Conservation (phyloP, 2,888 invertebrate species). For the Sesia bembeciformis region DNA sequence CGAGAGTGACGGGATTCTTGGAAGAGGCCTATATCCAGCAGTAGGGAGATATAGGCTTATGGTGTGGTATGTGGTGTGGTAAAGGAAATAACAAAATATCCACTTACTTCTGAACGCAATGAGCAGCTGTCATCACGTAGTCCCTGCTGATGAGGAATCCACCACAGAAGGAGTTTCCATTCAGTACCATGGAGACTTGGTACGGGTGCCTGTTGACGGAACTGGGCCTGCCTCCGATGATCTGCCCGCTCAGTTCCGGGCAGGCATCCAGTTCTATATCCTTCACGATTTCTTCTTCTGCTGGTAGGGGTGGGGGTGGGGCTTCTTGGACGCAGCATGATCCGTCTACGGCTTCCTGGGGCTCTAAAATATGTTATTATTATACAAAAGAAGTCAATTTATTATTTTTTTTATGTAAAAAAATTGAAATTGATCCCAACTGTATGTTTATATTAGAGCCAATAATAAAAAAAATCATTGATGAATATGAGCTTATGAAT, state of each 20-base stretch:
- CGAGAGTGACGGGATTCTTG: too few species aligned
- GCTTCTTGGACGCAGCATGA: slow-evolving; percentile 30
- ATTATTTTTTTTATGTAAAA: too few species aligned
- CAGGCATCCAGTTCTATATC: slow-evolving; percentile 46
- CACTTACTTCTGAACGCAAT: slow-evolving; percentile 64
- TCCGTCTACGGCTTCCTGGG: slow-evolving; percentile 41
- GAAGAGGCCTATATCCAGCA: too few species aligned
- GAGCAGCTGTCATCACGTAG: slow-evolving; percentile 60
- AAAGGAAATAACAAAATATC: too few species aligned
- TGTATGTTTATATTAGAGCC: too few species aligned
- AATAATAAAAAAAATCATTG: too few species aligned
- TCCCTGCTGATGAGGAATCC: slow-evolving; percentile 58
- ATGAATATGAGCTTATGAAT: too few species aligned
- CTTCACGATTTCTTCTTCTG: slow-evolving; percentile 21
- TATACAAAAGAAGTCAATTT: too few species aligned
- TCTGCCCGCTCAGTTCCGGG: slow-evolving; percentile 61
- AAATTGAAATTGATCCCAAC: too few species aligned
- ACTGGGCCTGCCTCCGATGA: slow-evolving; percentile 56
- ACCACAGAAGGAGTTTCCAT: slow-evolving; percentile 64
- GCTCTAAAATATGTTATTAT: slow-evolving; percentile 29
- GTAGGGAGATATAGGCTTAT: too few species aligned
- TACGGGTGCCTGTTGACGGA: slow-evolving; percentile 55
- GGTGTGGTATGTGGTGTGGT: too few species aligned
- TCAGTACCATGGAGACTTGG: slow-evolving; percentile 61
- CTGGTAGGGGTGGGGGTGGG: slow-evolving; percentile 9